Base-by-base conservation (phyloP, 2,113 vertebrate species). In the Stegastes partitus region DNA sequence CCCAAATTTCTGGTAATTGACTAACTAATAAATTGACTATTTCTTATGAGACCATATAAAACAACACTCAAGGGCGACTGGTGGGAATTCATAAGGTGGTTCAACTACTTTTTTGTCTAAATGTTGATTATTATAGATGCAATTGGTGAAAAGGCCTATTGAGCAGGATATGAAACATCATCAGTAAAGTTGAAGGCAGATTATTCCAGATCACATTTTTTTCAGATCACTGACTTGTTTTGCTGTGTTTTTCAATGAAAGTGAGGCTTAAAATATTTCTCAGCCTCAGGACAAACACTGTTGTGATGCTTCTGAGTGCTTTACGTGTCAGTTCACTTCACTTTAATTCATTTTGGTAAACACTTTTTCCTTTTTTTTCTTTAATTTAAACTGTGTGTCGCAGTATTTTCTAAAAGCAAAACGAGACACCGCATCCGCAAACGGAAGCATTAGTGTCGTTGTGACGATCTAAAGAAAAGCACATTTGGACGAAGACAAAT, bases 241-340 rank as follows among this genome's bases (percentile, higher is more conserved):
- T 42, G n/a, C 57, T 39, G 44, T 21, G 10, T 56, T 55, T n/a
- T 28, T 55, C 9, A 22, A 3, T 44, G 23, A 15, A 47, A 42
- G 39, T 1, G 21, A 55, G 65, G 71, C 59, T 76, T 74, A 69
- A 57, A 68, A 58, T 18, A 54, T 22, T 42, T 53, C 51, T 39
- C n/a, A 31, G 22, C 83, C 85, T 61, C 0, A 0, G 83, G 83
- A 69, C 22, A 16, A 59, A 50, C 55, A 34, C 11, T 34, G 45
- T 73, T 83, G 56, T 51, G 19, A 26, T 73, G 53, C 5, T 6
- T 45, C 45, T 0, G 12, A 34, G 25, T 63, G 70, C 59, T 70
- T 79, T 37, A 45, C 66, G 26, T 26, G 77, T 54, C 65, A 61
- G 3, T 55, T 77, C 73, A 63, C 34, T 64, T 74, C 45, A 79